These are phyloP conservation scores for Boleophthalmus pectinirostris DNA, from an alignment of 2,113 vertebrate genomes.

Conservation along the genomic window DNA sequence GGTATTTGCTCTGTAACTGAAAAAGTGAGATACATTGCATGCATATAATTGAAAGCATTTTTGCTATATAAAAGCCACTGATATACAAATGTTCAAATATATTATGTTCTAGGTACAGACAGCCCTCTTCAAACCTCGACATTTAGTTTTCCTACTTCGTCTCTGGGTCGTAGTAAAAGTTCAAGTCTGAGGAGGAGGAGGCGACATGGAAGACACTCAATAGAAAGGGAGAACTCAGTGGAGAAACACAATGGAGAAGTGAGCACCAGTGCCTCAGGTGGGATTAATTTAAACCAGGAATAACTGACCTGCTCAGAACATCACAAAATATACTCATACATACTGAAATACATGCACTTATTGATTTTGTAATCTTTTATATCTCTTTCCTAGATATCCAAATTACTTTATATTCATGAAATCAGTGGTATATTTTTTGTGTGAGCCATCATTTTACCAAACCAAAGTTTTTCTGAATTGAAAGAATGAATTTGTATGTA, in stretches of 20 bases:
- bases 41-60: neutral
- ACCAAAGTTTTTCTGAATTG: neutral
- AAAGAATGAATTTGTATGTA: neutral
- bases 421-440: no score
- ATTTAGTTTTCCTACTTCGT: slow-evolving; percentile 10
- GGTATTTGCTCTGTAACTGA: neutral
- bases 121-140: slow-evolving; percentile 27
- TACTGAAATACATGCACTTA: no score
- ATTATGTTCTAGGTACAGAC: slow-evolving; percentile 50
- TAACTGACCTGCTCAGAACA: no score
- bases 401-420: no score
- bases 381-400: no score
- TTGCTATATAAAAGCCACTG: neutral
- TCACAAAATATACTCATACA: no score
- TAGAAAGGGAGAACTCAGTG: slow-evolving; percentile 69
- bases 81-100: neutral
- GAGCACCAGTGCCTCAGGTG: slow-evolving; percentile 89
- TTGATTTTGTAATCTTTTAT: neutral
- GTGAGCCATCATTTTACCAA: no score
- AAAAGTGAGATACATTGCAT: neutral
- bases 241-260: slow-evolving; percentile 85
- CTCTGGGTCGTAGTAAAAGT: slow-evolving; percentile 59
- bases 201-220: slow-evolving; percentile 68
- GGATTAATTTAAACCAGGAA: neutral
- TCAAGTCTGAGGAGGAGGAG: slow-evolving; percentile 78